Percentiles rank a stretch among this genome's conserved stretches.
phyloP scores from a whole-genome alignment of 2,113 vertebrate species.

The Lampris megalopsis region DNA sequence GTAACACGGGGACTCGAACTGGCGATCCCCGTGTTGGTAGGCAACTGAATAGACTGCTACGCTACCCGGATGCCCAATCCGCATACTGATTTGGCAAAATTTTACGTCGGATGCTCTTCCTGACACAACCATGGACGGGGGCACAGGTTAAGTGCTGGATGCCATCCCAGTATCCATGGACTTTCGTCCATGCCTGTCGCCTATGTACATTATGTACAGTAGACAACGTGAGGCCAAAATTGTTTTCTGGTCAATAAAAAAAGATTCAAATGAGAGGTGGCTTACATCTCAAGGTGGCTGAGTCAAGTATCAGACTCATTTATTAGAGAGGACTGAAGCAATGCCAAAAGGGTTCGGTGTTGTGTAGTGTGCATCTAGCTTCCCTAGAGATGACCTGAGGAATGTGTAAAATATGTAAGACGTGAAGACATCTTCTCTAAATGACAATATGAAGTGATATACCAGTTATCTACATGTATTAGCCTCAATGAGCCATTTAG shows the following conservation, averaged over 20 bases:
- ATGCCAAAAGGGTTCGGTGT: neutral
- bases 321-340: neutral
- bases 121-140: too few species aligned
- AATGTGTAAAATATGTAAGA: conserved; percentile 33
- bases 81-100: too few species aligned
- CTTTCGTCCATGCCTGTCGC: too few species aligned
- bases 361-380: conserved; percentile 10
- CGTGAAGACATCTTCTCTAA: neutral
- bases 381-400: conserved; percentile 5
- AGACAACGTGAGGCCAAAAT: neutral
- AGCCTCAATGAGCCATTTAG: neutral
- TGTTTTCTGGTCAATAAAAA: neutral
- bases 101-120: too few species aligned
- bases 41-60: too few species aligned
- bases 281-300: neutral
- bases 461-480: neutral
- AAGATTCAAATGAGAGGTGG: neutral
- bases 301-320: neutral
- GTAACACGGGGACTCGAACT: too few species aligned
- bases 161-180: too few species aligned
- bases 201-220: neutral
- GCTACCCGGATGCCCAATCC: too few species aligned
- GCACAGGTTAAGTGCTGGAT: too few species aligned
- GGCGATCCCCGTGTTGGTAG: too few species aligned
- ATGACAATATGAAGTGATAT: neutral